phyloP scores from a whole-genome alignment of 2,888 invertebrate genomes.

The Eulithis prunata region DNA sequence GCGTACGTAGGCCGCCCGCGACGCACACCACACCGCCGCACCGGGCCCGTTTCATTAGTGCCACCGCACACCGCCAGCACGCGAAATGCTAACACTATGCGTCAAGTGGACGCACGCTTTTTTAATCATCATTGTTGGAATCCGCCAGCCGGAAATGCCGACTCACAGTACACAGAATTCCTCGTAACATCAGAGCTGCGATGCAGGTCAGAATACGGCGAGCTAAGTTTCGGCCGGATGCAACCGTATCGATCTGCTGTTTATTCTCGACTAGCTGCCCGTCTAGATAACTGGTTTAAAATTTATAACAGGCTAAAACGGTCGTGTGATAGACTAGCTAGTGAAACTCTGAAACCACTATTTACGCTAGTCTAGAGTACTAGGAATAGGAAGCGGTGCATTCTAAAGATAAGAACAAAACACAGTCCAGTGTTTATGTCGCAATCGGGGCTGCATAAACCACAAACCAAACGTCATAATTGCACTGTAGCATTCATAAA shows the following conservation, averaged over 20 bases:
- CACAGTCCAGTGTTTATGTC: slow-evolving; percentile 30
- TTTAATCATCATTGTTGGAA: slow-evolving; percentile 56
- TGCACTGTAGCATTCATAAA: slow-evolving; percentile 73
- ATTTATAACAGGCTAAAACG: slow-evolving; percentile 65
- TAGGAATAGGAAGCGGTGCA: slow-evolving; percentile 23
- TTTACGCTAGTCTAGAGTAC: slow-evolving; percentile 2
- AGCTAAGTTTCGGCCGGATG: slow-evolving; percentile 49
- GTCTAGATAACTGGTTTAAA: slow-evolving; percentile 68
- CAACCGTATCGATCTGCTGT: slow-evolving; percentile 68
- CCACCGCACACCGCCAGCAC: slow-evolving; percentile 68
- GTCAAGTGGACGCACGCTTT: slow-evolving; percentile 78
- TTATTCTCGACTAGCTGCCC: slow-evolving; percentile 66
- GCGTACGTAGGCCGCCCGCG: slow-evolving; percentile 76
- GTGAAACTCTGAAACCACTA: not conserved
- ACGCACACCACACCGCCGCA: slow-evolving; percentile 58
- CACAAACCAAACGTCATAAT: slow-evolving; percentile 67
- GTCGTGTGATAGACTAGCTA: slow-evolving; percentile 51
- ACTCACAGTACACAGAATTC: slow-evolving; percentile 38
- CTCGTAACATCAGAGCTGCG: slow-evolving; percentile 37
- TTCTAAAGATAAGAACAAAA: slow-evolving; percentile 23
- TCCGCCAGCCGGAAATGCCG: slow-evolving; percentile 35
- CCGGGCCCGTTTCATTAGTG: slow-evolving; percentile 74
- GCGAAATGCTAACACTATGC: slow-evolving; percentile 77
- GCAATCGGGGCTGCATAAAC: slow-evolving; percentile 40
- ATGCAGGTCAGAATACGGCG: slow-evolving; percentile 46